Evolutionary conservation across 2,113 vertebrate genomes (phyloP).

Genomic region (Chitala chitala): DNA sequence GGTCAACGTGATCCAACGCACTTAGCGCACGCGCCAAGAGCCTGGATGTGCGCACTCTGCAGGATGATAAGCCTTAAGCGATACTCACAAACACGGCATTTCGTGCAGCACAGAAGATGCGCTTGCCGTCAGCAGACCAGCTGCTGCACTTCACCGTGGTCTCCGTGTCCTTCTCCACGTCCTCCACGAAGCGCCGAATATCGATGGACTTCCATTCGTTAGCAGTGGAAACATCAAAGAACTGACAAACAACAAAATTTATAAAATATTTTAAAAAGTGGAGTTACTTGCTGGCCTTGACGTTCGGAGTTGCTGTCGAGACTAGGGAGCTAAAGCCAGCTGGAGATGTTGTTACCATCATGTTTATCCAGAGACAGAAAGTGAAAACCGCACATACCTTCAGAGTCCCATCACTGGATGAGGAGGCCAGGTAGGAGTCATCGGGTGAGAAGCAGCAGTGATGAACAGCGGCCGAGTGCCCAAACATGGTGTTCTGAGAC

Average conservation of each 20-base stretch:
- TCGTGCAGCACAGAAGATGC: slow-evolving; percentile 74
- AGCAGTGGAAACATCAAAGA: slow-evolving; percentile 72
- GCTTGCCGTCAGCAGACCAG: slow-evolving; percentile 75
- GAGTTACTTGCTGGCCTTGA: too few species aligned
- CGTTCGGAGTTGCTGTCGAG: too few species aligned
- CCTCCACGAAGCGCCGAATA: slow-evolving; percentile 63
- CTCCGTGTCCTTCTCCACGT: slow-evolving; percentile 65
- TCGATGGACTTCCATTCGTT: slow-evolving; percentile 78
- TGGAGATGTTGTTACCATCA: not conserved
- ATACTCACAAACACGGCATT: slow-evolving; percentile 80
- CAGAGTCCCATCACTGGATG: slow-evolving; percentile 85
- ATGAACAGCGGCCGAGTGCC: slow-evolving; percentile 73
- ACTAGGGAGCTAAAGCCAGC: not conserved
- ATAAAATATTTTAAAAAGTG: not conserved
- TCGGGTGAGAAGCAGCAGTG: slow-evolving; percentile 93
- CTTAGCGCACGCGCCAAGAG: not conserved
- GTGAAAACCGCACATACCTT: slow-evolving; percentile 68
- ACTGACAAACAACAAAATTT: slow-evolving; percentile 53
- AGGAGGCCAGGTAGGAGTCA: slow-evolving; percentile 78
- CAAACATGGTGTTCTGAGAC: slow-evolving; percentile 89
- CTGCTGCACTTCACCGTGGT: slow-evolving; percentile 79
- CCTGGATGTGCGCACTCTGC: too few species aligned
- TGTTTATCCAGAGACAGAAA: slow-evolving; percentile 13
- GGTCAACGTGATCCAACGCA: not conserved
- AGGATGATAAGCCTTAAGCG: too few species aligned